Base-by-base conservation (phyloP, 2,888 invertebrate species). In the Argyra leucocephala region DNA sequence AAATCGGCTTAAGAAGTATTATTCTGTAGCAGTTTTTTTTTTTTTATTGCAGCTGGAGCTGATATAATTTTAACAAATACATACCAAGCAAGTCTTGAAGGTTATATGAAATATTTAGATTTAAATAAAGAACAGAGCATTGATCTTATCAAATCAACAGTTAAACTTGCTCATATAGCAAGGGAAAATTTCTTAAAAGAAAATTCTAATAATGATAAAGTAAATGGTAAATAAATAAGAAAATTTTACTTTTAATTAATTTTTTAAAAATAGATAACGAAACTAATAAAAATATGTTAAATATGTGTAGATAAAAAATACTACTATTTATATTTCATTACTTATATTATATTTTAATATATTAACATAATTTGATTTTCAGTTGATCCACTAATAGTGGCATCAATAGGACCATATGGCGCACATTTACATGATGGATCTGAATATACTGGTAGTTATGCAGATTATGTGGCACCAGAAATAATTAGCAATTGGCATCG, bases 381-480 rank as follows among this genome's bases (percentile, higher is more conserved):
- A 9, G 5, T 7, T 2, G 2, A 31, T 22, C 87, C 91, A 15
- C 75, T 88, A 71, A 84, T 96, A 62, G 92, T 91, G 23, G 96
- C 93, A 0, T 92, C 95, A 0, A 88, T 96, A 67, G 96, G 96
- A 0, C 93, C 96, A 0, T 96, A 92, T 76, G 96, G 96, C 0
- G 96, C 96, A 0, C 89, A 87, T 73, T 82, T 94, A 57, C 89
- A 90, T 74, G 93, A 97, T 77, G 91, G 91, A 15, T 96, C 96
- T 0, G 97, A 97, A 77, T 97, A 96, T 77, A 88, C 87, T n/a
- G 96, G 96, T 22, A 84, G 84, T 67, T 93, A 92, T 75, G 88
- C 87, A 0, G 84, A 86, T 68, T 84, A 81, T 64, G 85, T 89
- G 1, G 77, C 87, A 4, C 80, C 81, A 36, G 82, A 88, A 81